Evolutionary conservation across 2,797 vertebrate species (phyloP), one percentile per base, ranked within the genome.

Genomic region (Tympanoctomys barrerae): DNA sequence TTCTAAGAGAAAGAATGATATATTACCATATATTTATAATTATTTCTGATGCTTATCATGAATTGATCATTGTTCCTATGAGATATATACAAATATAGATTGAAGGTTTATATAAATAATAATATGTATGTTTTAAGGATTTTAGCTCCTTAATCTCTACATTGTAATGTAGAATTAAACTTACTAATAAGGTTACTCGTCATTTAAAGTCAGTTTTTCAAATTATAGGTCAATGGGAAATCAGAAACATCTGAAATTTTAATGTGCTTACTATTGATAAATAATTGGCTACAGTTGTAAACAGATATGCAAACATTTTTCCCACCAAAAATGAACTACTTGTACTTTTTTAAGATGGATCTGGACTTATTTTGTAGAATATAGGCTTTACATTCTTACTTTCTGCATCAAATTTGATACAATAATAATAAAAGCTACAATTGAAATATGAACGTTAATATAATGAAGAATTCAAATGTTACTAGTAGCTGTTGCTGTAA

Each of bases 401-500:
- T 97, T 86, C 80, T 28, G n/a, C 21, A 75, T 70, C 81, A 92
- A 83, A 87, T 84, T 93, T 54, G 61, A 75, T 36, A 39, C 24
- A 71, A 36, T 82, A 92, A 87, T 82, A 87, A 90, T 75, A 91
- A 66, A 71, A 39, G 39, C 39, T 89, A 61, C 26, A 95, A 78
- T 61, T 93, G 79, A 92, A 97, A 94, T 91, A 42, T 62, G 89
- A 97, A 87, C 79, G 90, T 89, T 94, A 82, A 93, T 68, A 86
- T 94, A 88, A 92, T 87, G 46, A 70, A 95, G 89, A 89, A 87
- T 91, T 94, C 54, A 33, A 96, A 84, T 94, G 52, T 92, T 96
- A 80, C n/a, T 80, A 87, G 92, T 71, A 97, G 91, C 96, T 96
- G 83, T 94, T 94, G 77, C 64, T 49, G 87, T 88, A 94, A 91